Conservation (phyloP, 2,888 invertebrate species). For the Polylopha cassiicola region DNA sequence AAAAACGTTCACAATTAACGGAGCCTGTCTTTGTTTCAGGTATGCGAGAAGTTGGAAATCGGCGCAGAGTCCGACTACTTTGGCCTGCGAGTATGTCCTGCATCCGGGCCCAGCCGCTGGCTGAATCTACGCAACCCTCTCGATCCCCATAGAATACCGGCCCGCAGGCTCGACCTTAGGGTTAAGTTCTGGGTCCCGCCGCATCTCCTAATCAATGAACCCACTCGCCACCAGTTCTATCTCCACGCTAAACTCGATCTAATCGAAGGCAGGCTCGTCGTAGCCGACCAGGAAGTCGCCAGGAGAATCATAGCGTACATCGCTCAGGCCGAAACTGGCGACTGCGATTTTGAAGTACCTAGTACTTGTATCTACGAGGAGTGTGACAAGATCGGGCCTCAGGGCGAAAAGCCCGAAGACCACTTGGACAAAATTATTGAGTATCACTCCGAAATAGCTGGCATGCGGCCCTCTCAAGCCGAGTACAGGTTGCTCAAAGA, state of each 20-base stretch:
- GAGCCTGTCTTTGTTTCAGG: conserved; percentile 73
- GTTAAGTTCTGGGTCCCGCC: conserved; percentile 96
- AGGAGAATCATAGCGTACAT: conserved; percentile 86
- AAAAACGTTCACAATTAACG: background rate
- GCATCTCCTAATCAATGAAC: conserved; percentile 89
- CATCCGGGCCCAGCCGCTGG: conserved; percentile 87
- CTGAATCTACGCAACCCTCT: conserved; percentile 90
- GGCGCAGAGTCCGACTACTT: conserved; percentile 93
- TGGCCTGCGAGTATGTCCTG: conserved; percentile 82
- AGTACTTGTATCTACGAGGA: conserved; percentile 79
- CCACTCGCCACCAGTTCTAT: conserved; percentile 91
- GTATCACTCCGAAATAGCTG: conserved; percentile 78
- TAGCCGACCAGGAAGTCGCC: conserved; percentile 82
- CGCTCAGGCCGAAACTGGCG: conserved; percentile 85
- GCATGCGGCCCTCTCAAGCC: conserved; percentile 85
- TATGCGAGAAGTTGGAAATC: conserved; percentile 88
- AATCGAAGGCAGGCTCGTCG: conserved; percentile 83
- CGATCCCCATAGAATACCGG: conserved; percentile 83
- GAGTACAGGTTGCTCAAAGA: conserved; percentile 90
- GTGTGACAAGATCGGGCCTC: conserved; percentile 79
- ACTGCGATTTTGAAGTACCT: conserved; percentile 79
- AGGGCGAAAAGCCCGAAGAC: conserved; percentile 79
- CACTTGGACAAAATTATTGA: conserved; percentile 79
- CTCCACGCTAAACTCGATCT: conserved; percentile 88
- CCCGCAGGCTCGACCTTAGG: conserved; percentile 81